phyloP scores from a whole-genome alignment of 2,797 vertebrate genomes.

The Oryzias dopingdopingensis region DNA sequence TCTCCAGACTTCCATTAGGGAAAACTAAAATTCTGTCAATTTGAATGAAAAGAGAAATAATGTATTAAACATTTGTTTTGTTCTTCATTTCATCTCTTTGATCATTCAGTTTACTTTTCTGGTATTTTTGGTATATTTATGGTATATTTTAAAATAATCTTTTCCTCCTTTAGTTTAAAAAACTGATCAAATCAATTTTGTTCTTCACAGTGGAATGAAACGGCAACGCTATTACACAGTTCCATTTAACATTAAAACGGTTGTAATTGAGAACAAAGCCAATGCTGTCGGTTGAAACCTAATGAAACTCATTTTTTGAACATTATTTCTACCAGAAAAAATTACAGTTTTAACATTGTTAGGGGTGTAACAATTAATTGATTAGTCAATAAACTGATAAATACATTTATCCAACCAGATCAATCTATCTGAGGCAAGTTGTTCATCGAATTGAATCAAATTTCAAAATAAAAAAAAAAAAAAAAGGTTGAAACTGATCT shows the following conservation, averaged over 20 bases:
- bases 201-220: background rate
- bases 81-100: no score
- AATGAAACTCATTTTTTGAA: background rate
- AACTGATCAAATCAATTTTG: background rate
- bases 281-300: background rate
- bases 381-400: no score
- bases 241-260: background rate
- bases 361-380: no score
- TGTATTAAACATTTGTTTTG: background rate
- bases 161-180: background rate
- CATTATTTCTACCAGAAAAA: no score
- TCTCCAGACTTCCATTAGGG: constrained; percentile 80
- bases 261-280: background rate
- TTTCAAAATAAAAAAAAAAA: no score
- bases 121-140: no score
- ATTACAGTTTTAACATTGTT: no score
- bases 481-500: no score
- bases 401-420: no score
- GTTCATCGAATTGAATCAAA: no score
- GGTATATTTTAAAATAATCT: background rate
- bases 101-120: no score
- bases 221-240: background rate
- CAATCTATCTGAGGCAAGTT: no score
- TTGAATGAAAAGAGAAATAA: background rate
- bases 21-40: constrained; percentile 68